Evolutionary conservation across 1,140 invertebrate species (phyloP), one percentile per base, ranked within the genome.

Genomic region (Riptortus pedestris): DNA sequence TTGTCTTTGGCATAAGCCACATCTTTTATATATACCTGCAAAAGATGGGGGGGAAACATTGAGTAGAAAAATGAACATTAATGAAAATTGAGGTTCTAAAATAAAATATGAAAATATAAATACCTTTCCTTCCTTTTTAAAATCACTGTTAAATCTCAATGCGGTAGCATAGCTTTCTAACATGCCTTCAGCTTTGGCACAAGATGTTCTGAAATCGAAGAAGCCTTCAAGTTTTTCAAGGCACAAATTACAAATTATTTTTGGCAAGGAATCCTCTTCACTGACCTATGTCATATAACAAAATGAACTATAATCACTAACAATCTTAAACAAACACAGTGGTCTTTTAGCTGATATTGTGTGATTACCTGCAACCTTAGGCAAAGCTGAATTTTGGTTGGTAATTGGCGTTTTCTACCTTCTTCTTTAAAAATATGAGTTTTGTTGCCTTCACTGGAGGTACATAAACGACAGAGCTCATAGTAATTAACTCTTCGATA

Each of bases 391-490:
- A 86, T 84, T 74, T 86, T 86, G n/a, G 74, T 77, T 65, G 79
- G 79, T 4, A 86, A 72, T 69, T 84, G 81, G 67, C 81, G 78
- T 67, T 79, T 79, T 31, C 79, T 77, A 22, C 83, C 83, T 67
- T 85, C 83, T 28, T 81, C 78, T 14, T 81, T 80, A 68, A 83
- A 86, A 63, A 85, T 82, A 70, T 85, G 80, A 63, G 82, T 79
- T 73, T 83, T 85, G 65, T 72, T 77, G 58, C 83, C 81, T 65
- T 80, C 80, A 70, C 80, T 84, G 28, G 79, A 80, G 5, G 83
- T 84, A 71, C 84, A 85, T 29, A 85, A 75, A 68, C 84, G 77
- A 70, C 84, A 86, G 60, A 86, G 73, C 74, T 85, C 84, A 70
- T 83, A 83, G 71, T 83, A 86, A 73, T 84, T 85, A 11, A 85